These are phyloP conservation scores for Ctenosaura bakeri DNA, from an alignment of 2,797 vertebrate genomes.

Conservation along the genomic window DNA sequence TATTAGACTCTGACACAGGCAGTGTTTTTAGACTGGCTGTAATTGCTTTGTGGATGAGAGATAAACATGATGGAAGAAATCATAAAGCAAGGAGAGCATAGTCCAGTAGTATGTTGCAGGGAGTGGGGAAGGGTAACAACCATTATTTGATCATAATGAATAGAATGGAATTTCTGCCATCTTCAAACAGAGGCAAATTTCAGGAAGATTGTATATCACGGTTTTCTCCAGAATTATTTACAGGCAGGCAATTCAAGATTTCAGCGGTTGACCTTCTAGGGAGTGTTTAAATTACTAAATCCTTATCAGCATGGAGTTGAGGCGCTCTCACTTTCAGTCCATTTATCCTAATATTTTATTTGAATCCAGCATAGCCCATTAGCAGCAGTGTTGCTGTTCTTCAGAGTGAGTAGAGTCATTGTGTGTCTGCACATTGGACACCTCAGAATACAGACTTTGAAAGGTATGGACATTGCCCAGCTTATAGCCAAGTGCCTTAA, in stretches of 20 bases:
- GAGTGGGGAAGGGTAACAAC: not conserved
- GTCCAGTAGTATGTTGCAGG: not conserved
- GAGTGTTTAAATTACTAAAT: conserved; percentile 50
- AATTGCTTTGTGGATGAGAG: conserved; percentile 10
- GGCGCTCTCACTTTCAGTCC: conserved; percentile 20
- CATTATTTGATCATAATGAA: conserved; percentile 16
- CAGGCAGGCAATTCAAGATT: conserved; percentile 35
- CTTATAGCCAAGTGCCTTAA: not conserved
- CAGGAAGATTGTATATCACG: conserved; percentile 46
- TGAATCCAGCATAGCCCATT: conserved; percentile 36
- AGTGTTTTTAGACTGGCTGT: conserved; percentile 20
- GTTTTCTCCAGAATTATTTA: conserved; percentile 34
- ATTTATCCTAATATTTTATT: conserved; percentile 34
- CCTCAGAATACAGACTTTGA: not conserved
- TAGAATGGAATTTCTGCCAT: conserved; percentile 26
- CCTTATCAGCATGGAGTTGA: conserved; percentile 11
- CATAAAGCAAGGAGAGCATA: not conserved
- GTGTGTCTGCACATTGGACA: rapidly evolving
- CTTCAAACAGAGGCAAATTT: conserved; percentile 2
- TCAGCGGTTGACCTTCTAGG: conserved; percentile 28
- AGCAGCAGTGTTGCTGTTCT: not conserved
- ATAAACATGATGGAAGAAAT: conserved; percentile 37
- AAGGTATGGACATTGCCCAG: rapidly evolving
- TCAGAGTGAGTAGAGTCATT: not conserved
- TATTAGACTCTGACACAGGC: conserved; percentile 29